Base-by-base conservation (phyloP, 2,888 invertebrate species). In the Lobophora halterata region DNA sequence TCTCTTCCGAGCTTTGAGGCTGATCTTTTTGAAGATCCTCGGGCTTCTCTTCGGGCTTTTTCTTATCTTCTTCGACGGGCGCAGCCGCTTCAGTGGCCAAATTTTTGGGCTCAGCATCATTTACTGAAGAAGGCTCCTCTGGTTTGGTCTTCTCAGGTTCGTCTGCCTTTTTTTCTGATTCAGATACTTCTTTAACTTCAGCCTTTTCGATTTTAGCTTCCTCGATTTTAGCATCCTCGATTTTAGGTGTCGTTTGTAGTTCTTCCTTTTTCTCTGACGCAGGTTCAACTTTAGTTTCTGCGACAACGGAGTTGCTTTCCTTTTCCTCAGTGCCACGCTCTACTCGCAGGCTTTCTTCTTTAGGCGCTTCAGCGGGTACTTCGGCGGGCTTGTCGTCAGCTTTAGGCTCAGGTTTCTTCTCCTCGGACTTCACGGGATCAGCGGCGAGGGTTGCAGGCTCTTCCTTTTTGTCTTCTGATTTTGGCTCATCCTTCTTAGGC, bases 291-390 rank as follows among this genome's bases (percentile, higher is more conserved):
- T 29, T 39, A 7, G 26, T 12, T 17, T 25, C 17, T 37, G 29
- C 28, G 0, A 18, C 5, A 19, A 1, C 19, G 7, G 30, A 12
- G 11, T 28, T 19, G 2, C 13, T 4, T 32, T 23, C 28, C 32
- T 74, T 79, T 35, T 73, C 76, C 11, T 76, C 68, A 3, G 82
- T 78, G 29, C 80, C 85, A 19, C 87, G 79, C 8, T 81, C 67
- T 37, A 83, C 78, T 18, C 82, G 66, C 7, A 73, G 56, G 21
- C 58, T 58, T 9, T 32, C 31, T 3, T 9, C 20, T 7, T 27
- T 33, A 12, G 31, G 32, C n/a, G 11, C 23, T 13, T 29, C 36
- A 13, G 36, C 8, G 13, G 20, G 14, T 8, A 79, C 79, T 13
- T 74, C 74, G 31, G 49, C 18, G 3, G 48, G n/a, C 13, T 31